A percentile compares a stretch with the other conserved stretches of the same genome.
Evolutionary conservation across 2,888 invertebrate species (phyloP).

Genomic region (Cerastis leucographa): DNA sequence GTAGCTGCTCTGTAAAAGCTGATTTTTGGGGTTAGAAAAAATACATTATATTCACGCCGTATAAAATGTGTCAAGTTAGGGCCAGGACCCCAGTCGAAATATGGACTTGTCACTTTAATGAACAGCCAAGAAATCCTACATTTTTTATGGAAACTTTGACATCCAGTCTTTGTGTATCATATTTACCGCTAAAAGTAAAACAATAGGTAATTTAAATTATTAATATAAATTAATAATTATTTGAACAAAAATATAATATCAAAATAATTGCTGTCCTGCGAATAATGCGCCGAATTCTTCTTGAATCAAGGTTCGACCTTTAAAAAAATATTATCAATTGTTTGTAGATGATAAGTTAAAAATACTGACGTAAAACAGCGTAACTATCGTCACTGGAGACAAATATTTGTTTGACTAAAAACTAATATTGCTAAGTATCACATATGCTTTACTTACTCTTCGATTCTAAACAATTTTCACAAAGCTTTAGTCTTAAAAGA

Average conservation of each 20-base stretch:
- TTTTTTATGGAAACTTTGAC: neutral
- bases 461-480: neutral
- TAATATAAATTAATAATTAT: too few relatives aligned
- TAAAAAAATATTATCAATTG: constrained; percentile 6
- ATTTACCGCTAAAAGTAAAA: neutral
- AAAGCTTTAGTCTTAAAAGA: constrained; percentile 29
- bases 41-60: neutral
- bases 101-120: neutral
- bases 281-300: too few relatives aligned
- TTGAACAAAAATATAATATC: constrained; percentile 13
- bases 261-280: constrained; percentile 5
- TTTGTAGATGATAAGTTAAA: constrained; percentile 19
- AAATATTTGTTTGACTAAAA: constrained; percentile 20
- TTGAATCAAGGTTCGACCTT: neutral
- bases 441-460: constrained; percentile 23
- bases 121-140: neutral
- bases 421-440: constrained; percentile 50
- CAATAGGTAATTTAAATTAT: neutral
- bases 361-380: constrained; percentile 10
- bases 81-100: neutral
- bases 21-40: neutral
- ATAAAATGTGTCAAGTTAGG: neutral
- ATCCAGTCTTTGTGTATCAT: neutral
- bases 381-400: constrained; percentile 17
- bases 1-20: neutral